Base-by-base conservation (phyloP, 2,888 invertebrate species). In the Cephus rjabovi region DNA sequence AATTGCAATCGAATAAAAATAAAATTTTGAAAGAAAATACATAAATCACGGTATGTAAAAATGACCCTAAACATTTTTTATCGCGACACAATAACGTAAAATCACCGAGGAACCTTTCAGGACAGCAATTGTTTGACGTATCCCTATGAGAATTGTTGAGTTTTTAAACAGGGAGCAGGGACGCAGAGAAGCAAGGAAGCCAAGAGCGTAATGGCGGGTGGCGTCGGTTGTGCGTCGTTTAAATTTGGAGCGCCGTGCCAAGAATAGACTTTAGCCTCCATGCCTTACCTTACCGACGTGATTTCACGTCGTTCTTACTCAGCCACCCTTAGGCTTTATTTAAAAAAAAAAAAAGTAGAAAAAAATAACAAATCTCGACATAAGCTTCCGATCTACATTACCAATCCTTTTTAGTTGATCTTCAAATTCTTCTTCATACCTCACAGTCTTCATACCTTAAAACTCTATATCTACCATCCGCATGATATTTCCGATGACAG, bases 201-300 rank as follows among this genome's bases (percentile, higher is more conserved):
- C 23, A 56, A 56, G 23, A 56, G 23, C 56, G 31, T 71, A 33
- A 79, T 80, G 78, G 85, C 86, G 87, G 87, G 84, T 88, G 86
- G 87, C 81, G 87, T 87, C 74, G 74, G 56, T 74, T 0, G 74
- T 74, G 74, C 74, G 35, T 74, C 85, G 87, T 87, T 86, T 89
- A 89, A 88, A 86, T 89, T 88, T 88, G 85, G 88, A 87, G 82
- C 85, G 82, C 76, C 82, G 80, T 79, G 81, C 79, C 87, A 78
- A 84, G 85, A 88, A 88, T 88, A 88, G 88, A 85, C 82, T 82
- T 84, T 83, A 56, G 56, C 84, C 85, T 85, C 31, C 73, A 71
- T 76, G 77, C 81, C 78, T 85, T 79, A 81, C 81, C 81, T 81
- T 80, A 80, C 56, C 79, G 73, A 80, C 76, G 80, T 77, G 78